A percentile compares a stretch with the other conserved stretches of the same genome.
These are phyloP conservation scores for Austrofundulus limnaeus DNA, from an alignment of 2,113 vertebrate genomes.

Conservation along the genomic window DNA sequence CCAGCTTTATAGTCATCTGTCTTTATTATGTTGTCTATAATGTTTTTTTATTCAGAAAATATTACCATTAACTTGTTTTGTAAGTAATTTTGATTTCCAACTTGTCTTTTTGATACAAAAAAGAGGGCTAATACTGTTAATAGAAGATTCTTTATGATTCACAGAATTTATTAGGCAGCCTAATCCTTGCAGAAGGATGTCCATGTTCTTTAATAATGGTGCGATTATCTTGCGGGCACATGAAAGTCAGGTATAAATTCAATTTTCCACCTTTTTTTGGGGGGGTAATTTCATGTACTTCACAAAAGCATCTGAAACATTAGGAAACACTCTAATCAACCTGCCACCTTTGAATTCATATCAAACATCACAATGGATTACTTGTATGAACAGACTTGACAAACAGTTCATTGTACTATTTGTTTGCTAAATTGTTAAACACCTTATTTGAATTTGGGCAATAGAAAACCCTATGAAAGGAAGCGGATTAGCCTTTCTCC, in stretches of 20 bases:
- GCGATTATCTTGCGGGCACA: not conserved
- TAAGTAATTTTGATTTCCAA: not conserved
- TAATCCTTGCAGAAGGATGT: not conserved
- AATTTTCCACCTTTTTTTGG: no score
- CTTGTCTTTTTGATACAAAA: not conserved
- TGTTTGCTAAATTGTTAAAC: not conserved
- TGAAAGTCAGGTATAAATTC: not conserved
- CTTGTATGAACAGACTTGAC: not conserved
- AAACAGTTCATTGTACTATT: not conserved
- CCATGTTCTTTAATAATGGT: not conserved
- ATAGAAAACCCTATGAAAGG: not conserved
- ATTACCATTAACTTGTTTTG: not conserved
- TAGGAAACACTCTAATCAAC: not conserved
- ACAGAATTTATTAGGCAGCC: not conserved
- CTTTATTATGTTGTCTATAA: not conserved
- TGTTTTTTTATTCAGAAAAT: not conserved
- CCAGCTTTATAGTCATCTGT: not conserved
- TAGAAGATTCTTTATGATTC: not conserved
- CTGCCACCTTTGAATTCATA: not conserved
- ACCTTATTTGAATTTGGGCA: not conserved
- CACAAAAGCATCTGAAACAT: not conserved
- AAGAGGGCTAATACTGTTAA: not conserved
- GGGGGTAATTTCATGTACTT: no score
- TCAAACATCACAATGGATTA: not conserved
- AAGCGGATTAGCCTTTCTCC: not conserved